A percentile compares a stretch with the other conserved stretches of the same genome.
phyloP scores from a whole-genome alignment of 2,797 vertebrate genomes.

The Schizopygopsis malacanthus region DNA sequence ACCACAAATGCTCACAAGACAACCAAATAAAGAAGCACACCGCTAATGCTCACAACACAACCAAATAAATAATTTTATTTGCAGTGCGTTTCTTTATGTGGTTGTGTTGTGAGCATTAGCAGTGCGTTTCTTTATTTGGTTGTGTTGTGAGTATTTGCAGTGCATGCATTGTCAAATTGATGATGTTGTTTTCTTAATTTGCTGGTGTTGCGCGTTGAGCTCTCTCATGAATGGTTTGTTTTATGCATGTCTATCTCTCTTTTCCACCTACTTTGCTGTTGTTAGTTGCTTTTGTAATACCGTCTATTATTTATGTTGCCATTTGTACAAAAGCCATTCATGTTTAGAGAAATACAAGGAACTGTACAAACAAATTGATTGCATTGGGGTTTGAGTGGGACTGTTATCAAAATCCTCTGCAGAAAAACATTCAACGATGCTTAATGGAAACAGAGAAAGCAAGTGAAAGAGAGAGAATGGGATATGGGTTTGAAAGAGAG shows the following conservation, averaged over 20 bases:
- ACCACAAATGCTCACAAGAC: too few species aligned
- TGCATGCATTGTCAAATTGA: neutral
- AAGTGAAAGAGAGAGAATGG: neutral
- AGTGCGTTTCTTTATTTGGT: too few species aligned
- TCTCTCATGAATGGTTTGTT: neutral
- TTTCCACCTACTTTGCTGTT: neutral
- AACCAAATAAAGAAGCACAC: too few species aligned
- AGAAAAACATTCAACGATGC: constrained; percentile 64
- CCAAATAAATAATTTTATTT: too few species aligned
- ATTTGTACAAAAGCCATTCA: constrained; percentile 45
- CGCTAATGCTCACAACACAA: too few species aligned
- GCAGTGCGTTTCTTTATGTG: too few species aligned
- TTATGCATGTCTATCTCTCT: neutral
- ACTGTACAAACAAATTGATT: constrained; percentile 3
- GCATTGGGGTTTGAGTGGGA: constrained; percentile 1
- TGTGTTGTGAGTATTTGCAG: too few species aligned
- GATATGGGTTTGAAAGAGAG: constrained; percentile 35
- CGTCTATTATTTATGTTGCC: constrained; percentile 62
- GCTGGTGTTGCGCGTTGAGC: too few species aligned
- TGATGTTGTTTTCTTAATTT: too few species aligned
- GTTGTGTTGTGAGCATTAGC: too few species aligned
- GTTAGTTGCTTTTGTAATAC: neutral
- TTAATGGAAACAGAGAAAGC: constrained; percentile 26
- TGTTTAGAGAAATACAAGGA: constrained; percentile 12
- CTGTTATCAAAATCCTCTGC: constrained; percentile 64